Conservation (phyloP, 2,888 invertebrate genomes). For the Lepidochitona cinerea region DNA sequence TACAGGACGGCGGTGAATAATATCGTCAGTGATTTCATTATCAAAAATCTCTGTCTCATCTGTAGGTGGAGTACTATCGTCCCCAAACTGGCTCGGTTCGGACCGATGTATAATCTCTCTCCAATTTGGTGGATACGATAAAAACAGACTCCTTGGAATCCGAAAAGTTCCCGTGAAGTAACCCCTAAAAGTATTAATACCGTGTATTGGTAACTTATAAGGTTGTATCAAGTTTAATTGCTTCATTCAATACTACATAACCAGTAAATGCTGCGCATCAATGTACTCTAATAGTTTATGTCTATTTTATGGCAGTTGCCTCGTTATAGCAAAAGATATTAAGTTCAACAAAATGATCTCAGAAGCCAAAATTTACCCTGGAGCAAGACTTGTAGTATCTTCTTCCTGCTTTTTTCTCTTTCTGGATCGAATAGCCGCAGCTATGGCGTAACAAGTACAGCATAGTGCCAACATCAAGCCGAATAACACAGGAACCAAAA, state of each 20-base stretch:
- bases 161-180: not conserved
- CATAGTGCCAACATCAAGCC: not conserved
- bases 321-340: too few species aligned
- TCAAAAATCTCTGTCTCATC: too few species aligned
- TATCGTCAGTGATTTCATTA: not conserved
- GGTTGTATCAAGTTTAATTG: too few species aligned
- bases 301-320: not conserved
- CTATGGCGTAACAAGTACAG: slow-evolving; percentile 1
- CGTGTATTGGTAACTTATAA: not conserved
- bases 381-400: not conserved
- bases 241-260: too few species aligned
- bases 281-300: not conserved
- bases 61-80: not conserved
- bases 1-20: not conserved
- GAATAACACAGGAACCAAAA: not conserved
- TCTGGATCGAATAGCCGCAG: not conserved
- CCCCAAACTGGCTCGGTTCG: not conserved
- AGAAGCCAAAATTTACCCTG: too few species aligned
- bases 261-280: not conserved
- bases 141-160: not conserved
- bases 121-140: not conserved
- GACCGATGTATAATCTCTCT: not conserved
- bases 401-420: not conserved
- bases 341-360: too few species aligned
- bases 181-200: not conserved